Base-by-base conservation (phyloP, 2,797 vertebrate species). In the Typhlichthys eigenmanni region DNA sequence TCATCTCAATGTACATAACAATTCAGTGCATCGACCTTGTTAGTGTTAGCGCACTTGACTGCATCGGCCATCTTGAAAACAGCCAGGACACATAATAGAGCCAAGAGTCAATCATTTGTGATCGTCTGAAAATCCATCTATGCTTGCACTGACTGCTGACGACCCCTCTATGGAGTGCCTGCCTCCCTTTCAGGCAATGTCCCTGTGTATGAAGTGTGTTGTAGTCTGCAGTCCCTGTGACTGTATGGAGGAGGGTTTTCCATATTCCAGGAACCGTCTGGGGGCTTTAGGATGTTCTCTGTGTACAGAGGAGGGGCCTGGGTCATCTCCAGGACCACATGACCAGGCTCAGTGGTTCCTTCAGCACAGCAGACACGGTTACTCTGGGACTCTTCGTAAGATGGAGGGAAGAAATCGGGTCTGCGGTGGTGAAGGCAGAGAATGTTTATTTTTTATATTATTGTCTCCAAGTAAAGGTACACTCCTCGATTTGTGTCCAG, bases 211-310 rank as follows among this genome's bases (percentile, higher is more conserved):
- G 34, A 8, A 48, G 49, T n/a, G 45, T 17, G 46, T 48, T 12
- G 47, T 1, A 3, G 13, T 13, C 24, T 4, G 52, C 17, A 2
- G 8, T 13, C 47, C 5, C 57, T 61, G 19, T 47, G 66, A 16
- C 72, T 81, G 4, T 96, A 95, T 0, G 53, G 74, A 2, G 95
- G 95, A 13, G 95, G 95, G 13, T 62, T 81, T 50, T 95, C 92
- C 56, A 86, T 79, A 62, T 82, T 80, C 3, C 72, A 69, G 0
- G 50, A 85, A 80, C 90, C 91, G 58, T 87, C 80, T 13, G 83
- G 62, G 34, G 71, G 54, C 46, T 88, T 88, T 0, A 71, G 49
- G 8, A 60, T 65, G 56, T 67, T 87, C 79, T 82, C 74, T 0
- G 70, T 89, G 43, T 96, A 96, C 0, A 87, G 78, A 2, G 94